These are phyloP conservation scores for Dicaeum eximium DNA, from an alignment of 2,113 vertebrate species.

Conservation along the genomic window DNA sequence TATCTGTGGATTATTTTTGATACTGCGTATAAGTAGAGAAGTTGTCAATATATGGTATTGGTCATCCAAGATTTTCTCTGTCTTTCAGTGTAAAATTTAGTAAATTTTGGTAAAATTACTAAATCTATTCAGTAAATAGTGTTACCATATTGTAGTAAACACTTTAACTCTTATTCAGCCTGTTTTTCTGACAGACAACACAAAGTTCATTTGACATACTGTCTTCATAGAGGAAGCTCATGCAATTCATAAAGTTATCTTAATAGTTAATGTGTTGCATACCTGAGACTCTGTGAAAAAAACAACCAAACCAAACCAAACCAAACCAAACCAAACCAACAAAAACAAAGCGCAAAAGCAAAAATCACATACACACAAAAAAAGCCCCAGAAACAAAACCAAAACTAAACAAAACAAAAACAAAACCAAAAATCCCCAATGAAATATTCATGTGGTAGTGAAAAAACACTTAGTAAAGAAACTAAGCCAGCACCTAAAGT, in stretches of 20 bases:
- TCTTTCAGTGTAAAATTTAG: background rate
- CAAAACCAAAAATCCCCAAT: background rate
- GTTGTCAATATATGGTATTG: background rate
- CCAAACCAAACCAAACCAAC: background rate
- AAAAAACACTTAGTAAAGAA: background rate
- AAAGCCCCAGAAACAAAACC: background rate
- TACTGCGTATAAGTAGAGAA: background rate
- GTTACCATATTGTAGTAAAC: background rate
- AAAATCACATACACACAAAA: too few relatives aligned
- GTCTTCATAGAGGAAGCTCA: background rate
- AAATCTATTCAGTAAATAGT: background rate
- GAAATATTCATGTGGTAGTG: background rate
- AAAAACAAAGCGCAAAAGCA: background rate
- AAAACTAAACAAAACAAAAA: background rate
- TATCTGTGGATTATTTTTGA: background rate
- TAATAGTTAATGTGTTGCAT: background rate
- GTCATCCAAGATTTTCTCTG: background rate
- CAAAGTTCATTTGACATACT: background rate
- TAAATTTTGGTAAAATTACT: too few relatives aligned
- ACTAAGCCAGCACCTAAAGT: background rate
- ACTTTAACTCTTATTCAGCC: background rate
- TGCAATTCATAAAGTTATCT: background rate
- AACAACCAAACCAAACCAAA: too few relatives aligned
- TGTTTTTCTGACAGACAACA: background rate
- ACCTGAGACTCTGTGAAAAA: background rate